phyloP scores from a whole-genome alignment of 2,113 vertebrate species.

The Mirounga angustirostris region DNA sequence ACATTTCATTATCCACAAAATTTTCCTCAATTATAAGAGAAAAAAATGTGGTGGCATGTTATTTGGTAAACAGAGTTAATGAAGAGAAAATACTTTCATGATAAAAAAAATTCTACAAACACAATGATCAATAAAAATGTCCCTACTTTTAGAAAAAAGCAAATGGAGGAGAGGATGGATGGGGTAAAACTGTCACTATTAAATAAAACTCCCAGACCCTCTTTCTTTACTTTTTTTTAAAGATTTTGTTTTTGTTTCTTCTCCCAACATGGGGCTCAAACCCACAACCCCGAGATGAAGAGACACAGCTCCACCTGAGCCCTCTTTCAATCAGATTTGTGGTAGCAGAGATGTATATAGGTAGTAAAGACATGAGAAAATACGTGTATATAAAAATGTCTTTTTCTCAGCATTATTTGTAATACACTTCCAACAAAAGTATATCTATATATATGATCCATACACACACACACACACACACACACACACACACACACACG shows the following conservation, averaged over 20 bases:
- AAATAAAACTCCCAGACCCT: not conserved
- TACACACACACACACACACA: too few species aligned
- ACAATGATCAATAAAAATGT: not conserved
- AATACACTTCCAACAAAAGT: not conserved
- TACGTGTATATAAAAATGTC: not conserved
- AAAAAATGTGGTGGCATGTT: not conserved
- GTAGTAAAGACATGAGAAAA: constrained; percentile 13
- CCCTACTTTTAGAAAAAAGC: not conserved
- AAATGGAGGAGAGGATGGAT: not conserved
- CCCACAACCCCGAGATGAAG: not conserved
- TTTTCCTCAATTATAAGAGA: not conserved
- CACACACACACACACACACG: too few species aligned
- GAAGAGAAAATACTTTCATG: not conserved
- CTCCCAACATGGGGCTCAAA: not conserved
- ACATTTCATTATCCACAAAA: not conserved
- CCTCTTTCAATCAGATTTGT: not conserved
- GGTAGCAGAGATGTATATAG: not conserved
- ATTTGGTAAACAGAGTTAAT: not conserved
- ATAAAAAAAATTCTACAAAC: constrained; percentile 25
- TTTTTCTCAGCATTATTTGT: not conserved
- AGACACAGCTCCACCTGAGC: not conserved
- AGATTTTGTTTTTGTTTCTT: not conserved
- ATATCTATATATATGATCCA: not conserved
- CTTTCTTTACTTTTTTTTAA: not conserved
- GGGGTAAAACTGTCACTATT: not conserved